Base-by-base conservation (phyloP, 2,797 vertebrate species). In the Buphagus erythrorhynchus region DNA sequence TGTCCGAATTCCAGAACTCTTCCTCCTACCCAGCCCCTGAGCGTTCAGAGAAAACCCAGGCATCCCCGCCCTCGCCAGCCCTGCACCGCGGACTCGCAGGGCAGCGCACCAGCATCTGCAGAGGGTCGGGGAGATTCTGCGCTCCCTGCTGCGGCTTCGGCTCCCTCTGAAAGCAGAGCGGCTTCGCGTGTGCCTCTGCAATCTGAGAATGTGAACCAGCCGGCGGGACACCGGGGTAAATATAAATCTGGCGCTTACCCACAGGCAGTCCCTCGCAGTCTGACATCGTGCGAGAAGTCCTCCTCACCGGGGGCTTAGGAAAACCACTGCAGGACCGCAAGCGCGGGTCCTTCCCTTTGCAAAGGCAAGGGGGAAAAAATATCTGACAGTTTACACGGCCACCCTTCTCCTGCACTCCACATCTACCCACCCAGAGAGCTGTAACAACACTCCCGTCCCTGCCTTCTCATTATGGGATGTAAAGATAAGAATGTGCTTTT, bases 201-300 rank as follows among this genome's bases (percentile, higher is more conserved):
- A 97, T 91, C 72, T 43, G 96, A 98, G 98, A 97, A 85, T 68
- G 87, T 28, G 95, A 93, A 91, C 84, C 51, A 7, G 49, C 20
- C 49, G 73, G 96, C 94, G 88, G 96, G 91, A 94, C 90, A 86
- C n/a, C 1, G 76, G 75, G 89, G 96, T 98, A 98, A 98, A 98
- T 98, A 98, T 97, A 98, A 97, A 97, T 77, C 97, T 96, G 97
- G 97, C 97, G 98, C 99, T 99, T 98, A 99, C 99, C 99, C 90
- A 98, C 98, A 40, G 98, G 98, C 94, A 98, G 98, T 97, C 99
- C 99, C 98, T 99, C 99, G 95, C 99, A 99, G 98, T 99, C 99
- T 78, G 99, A 99, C 99, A 99, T 99, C 96, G 97, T 98, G 97
- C 35, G 25, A 96, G 95, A 83, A 95, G 97, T 93, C 93, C 93